These are phyloP conservation scores for Zaprionus gabonicus DNA, from an alignment of 1,140 invertebrate species.

Conservation along the genomic window DNA sequence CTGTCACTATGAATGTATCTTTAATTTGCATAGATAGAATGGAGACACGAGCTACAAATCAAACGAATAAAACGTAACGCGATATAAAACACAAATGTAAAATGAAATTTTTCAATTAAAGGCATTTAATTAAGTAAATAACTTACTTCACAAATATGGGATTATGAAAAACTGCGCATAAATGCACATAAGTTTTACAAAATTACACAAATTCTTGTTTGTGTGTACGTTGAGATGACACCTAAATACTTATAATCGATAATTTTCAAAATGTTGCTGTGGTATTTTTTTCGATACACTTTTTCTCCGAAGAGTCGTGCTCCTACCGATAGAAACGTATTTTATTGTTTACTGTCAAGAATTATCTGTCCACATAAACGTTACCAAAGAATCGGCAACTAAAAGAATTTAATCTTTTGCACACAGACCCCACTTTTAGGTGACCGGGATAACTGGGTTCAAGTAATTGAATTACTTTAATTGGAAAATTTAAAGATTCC, in stretches of 20 bases:
- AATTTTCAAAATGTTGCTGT: neutral
- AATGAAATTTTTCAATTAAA: neutral
- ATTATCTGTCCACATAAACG: no score
- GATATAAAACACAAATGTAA: neutral
- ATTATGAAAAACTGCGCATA: neutral
- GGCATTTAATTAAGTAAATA: neutral
- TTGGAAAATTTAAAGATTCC: neutral
- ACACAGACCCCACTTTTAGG: no score
- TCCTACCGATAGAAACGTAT: no score
- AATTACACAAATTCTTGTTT: conserved; percentile 1
- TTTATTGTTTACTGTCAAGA: no score
- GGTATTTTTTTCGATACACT: no score
- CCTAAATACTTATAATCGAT: neutral
- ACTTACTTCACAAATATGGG: neutral
- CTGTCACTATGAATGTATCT: neutral
- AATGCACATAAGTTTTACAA: conserved; percentile 1
- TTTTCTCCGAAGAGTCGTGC: no score
- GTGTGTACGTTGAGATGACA: conserved; percentile 1
- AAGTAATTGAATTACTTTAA: no score
- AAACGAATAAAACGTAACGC: no score
- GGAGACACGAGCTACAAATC: no score
- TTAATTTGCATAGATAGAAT: neutral
- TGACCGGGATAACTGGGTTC: no score
- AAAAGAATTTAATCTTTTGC: no score
- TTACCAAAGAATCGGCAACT: no score